These are phyloP conservation scores for Lipotes vexillifer DNA, from an alignment of 2,113 vertebrate genomes.

Conservation along the genomic window DNA sequence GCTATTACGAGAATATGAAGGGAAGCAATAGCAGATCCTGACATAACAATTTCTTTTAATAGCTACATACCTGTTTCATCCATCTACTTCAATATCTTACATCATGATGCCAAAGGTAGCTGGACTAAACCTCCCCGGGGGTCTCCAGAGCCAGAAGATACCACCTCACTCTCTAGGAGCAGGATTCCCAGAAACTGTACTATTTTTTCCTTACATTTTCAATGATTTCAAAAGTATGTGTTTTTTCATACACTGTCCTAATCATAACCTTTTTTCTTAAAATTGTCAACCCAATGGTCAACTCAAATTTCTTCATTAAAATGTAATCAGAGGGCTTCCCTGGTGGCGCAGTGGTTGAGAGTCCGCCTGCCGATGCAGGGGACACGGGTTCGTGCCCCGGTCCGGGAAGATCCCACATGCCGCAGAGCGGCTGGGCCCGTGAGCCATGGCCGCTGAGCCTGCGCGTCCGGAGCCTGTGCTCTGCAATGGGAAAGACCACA, in stretches of 20 bases:
- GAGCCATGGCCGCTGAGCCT: too few relatives aligned
- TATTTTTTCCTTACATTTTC: neutral
- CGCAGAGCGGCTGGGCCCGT: too few relatives aligned
- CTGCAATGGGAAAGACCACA: too few relatives aligned
- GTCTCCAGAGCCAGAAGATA: neutral
- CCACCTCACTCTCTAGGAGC: neutral
- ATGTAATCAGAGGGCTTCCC: neutral
- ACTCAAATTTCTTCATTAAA: neutral
- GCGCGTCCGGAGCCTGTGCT: too few relatives aligned
- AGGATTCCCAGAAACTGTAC: neutral
- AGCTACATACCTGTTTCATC: too few relatives aligned
- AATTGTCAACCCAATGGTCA: neutral
- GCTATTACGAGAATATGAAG: neutral
- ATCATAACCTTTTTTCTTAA: neutral
- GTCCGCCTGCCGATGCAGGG: too few relatives aligned
- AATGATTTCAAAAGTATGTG: neutral
- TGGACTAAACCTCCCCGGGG: rapidly evolving
- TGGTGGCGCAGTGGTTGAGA: too few relatives aligned
- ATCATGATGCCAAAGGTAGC: too few relatives aligned
- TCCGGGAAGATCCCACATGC: too few relatives aligned
- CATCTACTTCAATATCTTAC: rapidly evolving
- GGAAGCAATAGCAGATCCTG: neutral
- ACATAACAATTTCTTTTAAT: rapidly evolving
- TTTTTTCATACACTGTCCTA: neutral
- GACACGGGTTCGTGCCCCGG: too few relatives aligned